phyloP scores from a whole-genome alignment of 2,113 vertebrate genomes.

The Aegotheles bennettii region DNA sequence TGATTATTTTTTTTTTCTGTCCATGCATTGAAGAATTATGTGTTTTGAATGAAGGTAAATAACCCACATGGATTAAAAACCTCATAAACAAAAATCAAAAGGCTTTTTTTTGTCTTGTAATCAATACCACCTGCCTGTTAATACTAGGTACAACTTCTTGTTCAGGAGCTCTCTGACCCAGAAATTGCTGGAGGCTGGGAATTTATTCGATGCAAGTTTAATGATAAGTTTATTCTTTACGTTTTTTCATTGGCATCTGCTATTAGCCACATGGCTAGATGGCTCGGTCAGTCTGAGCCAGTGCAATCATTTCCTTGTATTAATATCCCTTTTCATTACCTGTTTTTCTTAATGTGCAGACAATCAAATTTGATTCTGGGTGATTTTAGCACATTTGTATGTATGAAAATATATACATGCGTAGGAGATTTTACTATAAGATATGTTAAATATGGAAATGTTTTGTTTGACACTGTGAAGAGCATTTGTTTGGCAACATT shows the following conservation, averaged over 20 bases:
- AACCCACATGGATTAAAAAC: background rate
- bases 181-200: background rate
- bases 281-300: background rate
- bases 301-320: background rate
- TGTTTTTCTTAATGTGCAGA: background rate
- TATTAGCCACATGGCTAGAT: background rate
- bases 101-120: accelerated
- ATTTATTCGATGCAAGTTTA: background rate
- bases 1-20: background rate
- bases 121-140: background rate
- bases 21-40: background rate
- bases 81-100: background rate
- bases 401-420: background rate
- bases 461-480: background rate
- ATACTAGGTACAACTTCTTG: background rate
- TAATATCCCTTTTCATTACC: background rate
- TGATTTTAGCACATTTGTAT: background rate
- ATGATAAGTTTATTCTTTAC: background rate
- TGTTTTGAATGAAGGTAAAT: background rate
- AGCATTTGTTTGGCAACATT: background rate
- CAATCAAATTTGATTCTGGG: background rate
- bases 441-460: background rate
- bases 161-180: background rate
- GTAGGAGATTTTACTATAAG: background rate
- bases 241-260: background rate